phyloP scores from a whole-genome alignment of 1,140 invertebrate species.

The Vanessa tameamea region DNA sequence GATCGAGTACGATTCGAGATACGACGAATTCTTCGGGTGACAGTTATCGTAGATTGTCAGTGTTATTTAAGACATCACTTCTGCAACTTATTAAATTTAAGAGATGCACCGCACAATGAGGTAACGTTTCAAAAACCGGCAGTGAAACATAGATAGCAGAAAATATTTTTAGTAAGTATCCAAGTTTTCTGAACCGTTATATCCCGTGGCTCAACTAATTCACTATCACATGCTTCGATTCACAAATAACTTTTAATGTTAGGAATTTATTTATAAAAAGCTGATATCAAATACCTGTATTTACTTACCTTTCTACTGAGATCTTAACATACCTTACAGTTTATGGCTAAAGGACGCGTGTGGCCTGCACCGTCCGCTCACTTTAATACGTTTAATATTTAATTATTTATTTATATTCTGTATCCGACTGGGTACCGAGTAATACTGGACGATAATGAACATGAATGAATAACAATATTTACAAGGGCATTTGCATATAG shows the following conservation, averaged over 20 bases:
- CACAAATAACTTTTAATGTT: slow-evolving; percentile 28
- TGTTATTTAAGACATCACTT: no score
- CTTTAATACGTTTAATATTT: slow-evolving; percentile 39
- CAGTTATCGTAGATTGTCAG: no score
- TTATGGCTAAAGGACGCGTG: slow-evolving; percentile 58
- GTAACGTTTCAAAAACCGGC: no score
- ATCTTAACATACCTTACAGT: slow-evolving; percentile 61
- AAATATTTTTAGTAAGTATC: background rate
- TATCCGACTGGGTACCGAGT: slow-evolving; percentile 31
- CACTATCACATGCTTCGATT: slow-evolving; percentile 52
- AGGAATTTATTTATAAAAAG: slow-evolving; percentile 43
- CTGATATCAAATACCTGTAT: slow-evolving; percentile 48
- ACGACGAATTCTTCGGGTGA: no score
- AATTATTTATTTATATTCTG: slow-evolving; percentile 3
- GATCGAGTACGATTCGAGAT: no score
- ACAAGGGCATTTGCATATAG: slow-evolving; percentile 60
- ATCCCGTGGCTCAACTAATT: slow-evolving; percentile 36
- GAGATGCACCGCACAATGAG: no score
- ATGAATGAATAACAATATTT: slow-evolving; percentile 44
- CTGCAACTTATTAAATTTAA: no score
- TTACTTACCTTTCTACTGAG: slow-evolving; percentile 68
- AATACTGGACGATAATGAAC: slow-evolving; percentile 50
- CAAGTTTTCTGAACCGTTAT: background rate
- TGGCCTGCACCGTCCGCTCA: slow-evolving; percentile 26
- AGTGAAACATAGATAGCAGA: background rate